Evolutionary conservation across 1,140 invertebrate species (phyloP), one percentile per base, ranked within the genome.

Genomic region (Drosophila rhopaloa): DNA sequence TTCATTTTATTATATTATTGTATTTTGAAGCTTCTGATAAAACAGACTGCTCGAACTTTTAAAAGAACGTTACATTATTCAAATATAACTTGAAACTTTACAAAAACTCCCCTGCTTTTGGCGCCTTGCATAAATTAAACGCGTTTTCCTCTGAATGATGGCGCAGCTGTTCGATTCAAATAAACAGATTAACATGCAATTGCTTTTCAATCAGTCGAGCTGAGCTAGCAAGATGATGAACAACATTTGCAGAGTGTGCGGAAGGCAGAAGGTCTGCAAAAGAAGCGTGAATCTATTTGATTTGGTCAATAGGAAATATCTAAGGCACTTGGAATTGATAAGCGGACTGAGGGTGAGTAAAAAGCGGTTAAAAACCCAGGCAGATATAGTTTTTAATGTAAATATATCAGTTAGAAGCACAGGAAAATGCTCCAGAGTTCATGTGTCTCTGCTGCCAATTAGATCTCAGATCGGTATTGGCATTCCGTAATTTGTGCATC

Each of bases 391-490:
- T 37, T 11, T 38, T 1, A 24, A 37, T 53, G 14, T 48, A 1
- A 27, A n/a, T 9, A 48, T 19, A 32, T 9, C 13, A 84, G 82
- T 58, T 85, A n/a, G 16, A 11, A 9, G 8, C 43, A 41, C 13
- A 47, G 16, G 16, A 46, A 9, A 35, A 86, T 59, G 74, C 54
- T 0, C 74, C 81, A 7, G 47, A 6, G 2, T 75, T 54, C 2
- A 86, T 86, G 24, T 86, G 83, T 19, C 38, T 53, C 5, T 66
- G 79, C 50, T 86, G 83, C 44, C 76, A 86, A 37, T 55, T 72
- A 13, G 83, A 86, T 44, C 67, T 86, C 0, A 65, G 62, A 51
- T 27, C 55, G 11, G 63, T 59, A 9, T 47, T 86, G 46, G 58
- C 83, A 0, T 86, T 86, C 43, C 79, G 83, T 0, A 73, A 56